phyloP scores from a whole-genome alignment of 2,888 invertebrate species.

The Euclidia mi region DNA sequence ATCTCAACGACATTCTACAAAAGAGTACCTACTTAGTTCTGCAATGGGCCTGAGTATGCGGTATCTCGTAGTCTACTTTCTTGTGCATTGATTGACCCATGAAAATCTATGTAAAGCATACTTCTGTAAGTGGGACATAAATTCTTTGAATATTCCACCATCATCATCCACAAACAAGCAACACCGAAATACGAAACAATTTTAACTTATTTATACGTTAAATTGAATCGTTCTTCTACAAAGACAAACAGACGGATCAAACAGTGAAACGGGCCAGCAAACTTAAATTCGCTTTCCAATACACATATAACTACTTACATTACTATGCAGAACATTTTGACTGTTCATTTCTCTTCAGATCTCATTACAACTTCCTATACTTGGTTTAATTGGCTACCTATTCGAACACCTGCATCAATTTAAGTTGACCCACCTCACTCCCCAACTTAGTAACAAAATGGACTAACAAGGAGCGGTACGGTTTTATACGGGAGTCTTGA shows the following conservation, averaged over 20 bases:
- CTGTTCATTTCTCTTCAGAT: conserved; percentile 67
- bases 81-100: no score
- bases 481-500: conserved; percentile 40
- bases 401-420: conserved; percentile 55
- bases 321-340: conserved; percentile 58
- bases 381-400: conserved; percentile 71
- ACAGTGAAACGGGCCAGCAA: conserved; percentile 24
- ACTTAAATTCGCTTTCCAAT: conserved; percentile 42
- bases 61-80: no score
- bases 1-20: no score
- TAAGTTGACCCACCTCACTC: conserved; percentile 41
- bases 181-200: no score
- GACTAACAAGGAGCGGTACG: conserved; percentile 17
- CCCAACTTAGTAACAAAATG: conserved; percentile 15
- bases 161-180: no score
- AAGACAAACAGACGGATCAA: conserved; percentile 24
- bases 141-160: no score
- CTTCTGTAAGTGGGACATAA: no score
- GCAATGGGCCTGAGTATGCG: no score
- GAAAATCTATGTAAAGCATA: no score
- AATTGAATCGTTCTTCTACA: not conserved
- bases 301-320: conserved; percentile 54
- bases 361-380: conserved; percentile 69
- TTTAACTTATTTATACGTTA: no score
- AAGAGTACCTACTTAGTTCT: no score